These are phyloP conservation scores for Eolophus roseicapilla DNA, from an alignment of 2,113 vertebrate genomes.

Conservation along the genomic window DNA sequence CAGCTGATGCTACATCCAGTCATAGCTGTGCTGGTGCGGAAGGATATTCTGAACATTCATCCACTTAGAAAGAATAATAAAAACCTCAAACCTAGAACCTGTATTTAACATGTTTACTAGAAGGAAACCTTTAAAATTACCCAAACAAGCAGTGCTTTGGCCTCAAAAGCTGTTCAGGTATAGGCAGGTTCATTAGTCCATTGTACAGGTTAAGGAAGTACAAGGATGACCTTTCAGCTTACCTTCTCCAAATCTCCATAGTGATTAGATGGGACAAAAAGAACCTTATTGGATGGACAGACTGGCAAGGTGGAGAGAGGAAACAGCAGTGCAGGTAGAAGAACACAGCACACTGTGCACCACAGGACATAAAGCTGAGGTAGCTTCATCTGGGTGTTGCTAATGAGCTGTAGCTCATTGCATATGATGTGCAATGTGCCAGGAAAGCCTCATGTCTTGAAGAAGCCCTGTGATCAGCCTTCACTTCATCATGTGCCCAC, in stretches of 20 bases:
- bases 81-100: rapidly evolving
- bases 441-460: neutral
- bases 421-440: neutral
- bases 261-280: neutral
- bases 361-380: neutral
- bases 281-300: neutral
- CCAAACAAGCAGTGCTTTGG: neutral
- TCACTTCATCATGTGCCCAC: neutral
- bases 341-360: neutral
- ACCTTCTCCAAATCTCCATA: neutral
- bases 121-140: neutral
- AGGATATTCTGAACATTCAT: neutral
- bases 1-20: neutral
- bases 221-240: neutral
- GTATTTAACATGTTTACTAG: neutral
- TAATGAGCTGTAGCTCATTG: neutral
- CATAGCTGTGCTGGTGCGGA: neutral
- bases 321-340: neutral
- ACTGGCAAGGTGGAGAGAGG: too few relatives aligned
- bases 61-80: neutral
- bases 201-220: neutral
- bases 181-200: neutral
- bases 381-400: neutral
- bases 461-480: neutral
- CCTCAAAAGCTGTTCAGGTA: neutral